Evolutionary conservation across 92 coral and sea anemone species (phyloP).

Genomic region (Porites evermanni): DNA sequence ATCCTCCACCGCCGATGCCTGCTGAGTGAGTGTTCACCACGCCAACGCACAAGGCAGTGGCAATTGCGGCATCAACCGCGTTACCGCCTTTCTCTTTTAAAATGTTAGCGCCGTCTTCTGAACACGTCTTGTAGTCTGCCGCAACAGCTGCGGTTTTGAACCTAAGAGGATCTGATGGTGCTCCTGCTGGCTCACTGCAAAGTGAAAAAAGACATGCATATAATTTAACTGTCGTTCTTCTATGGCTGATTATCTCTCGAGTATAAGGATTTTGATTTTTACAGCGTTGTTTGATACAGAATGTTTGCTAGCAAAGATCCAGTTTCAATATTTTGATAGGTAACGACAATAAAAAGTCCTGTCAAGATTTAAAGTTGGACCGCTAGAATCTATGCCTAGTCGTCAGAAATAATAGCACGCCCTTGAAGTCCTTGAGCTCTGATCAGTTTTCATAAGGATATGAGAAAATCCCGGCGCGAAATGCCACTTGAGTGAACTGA

Average conservation of each 20-base stretch:
- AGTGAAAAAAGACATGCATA: background rate
- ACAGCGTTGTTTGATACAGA: too few relatives aligned
- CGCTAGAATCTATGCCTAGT: too few relatives aligned
- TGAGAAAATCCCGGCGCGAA: too few relatives aligned
- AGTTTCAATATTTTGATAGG: too few relatives aligned
- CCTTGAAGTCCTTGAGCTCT: too few relatives aligned
- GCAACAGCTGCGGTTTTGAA: conserved; percentile 79
- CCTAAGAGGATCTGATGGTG: conserved; percentile 62
- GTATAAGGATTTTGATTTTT: too few relatives aligned
- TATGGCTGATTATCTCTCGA: background rate
- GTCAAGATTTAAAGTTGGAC: too few relatives aligned
- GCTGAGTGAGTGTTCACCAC: conserved; percentile 91
- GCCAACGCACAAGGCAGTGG: conserved; percentile 90
- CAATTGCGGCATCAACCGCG: conserved; percentile 88
- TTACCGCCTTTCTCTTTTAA: conserved; percentile 69
- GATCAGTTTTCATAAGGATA: too few relatives aligned
- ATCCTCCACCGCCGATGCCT: conserved; percentile 92
- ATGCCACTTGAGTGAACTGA: too few relatives aligned
- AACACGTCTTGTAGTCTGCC: conserved; percentile 85
- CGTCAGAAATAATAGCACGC: too few relatives aligned
- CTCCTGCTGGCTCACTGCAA: conserved; percentile 24
- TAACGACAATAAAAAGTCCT: too few relatives aligned
- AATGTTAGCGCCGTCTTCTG: conserved; percentile 65
- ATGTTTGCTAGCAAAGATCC: too few relatives aligned
- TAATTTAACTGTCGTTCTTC: background rate